Percentiles rank a stretch among this genome's conserved stretches.
phyloP scores from a whole-genome alignment of 1,140 invertebrate species.

The Cherax destructor region DNA sequence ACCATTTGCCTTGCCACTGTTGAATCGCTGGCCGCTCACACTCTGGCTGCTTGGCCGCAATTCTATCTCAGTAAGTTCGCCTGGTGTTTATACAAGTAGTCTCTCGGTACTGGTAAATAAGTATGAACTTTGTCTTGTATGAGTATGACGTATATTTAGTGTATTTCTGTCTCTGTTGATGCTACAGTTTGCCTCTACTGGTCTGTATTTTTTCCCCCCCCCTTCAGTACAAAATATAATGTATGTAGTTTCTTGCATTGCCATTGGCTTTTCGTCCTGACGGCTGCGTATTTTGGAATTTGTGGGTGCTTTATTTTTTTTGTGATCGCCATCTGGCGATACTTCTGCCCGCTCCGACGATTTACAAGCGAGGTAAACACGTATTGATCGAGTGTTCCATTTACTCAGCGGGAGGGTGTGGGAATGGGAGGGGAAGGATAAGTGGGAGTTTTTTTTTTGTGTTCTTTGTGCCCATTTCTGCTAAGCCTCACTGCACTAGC shows the following conservation, averaged over 20 bases:
- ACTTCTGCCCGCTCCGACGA: neutral
- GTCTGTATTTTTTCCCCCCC: too few relatives aligned
- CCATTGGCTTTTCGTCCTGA: too few relatives aligned
- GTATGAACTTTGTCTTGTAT: too few relatives aligned
- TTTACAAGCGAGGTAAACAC: neutral
- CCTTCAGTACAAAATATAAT: too few relatives aligned
- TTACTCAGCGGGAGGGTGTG: neutral
- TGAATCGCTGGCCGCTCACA: neutral
- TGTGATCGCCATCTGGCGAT: neutral
- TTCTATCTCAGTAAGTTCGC: neutral
- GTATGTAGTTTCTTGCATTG: too few relatives aligned
- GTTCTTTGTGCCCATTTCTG: neutral
- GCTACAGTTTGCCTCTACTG: too few relatives aligned
- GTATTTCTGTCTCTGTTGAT: too few relatives aligned
- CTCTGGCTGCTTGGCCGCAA: neutral
- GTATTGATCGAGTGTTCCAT: conserved; percentile 6
- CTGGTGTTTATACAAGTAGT: neutral
- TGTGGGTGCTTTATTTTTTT: neutral
- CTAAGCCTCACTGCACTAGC: too few relatives aligned
- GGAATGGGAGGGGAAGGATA: neutral
- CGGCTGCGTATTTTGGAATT: neutral
- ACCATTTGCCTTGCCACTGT: too few relatives aligned
- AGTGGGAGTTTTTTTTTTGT: neutral
- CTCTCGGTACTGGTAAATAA: neutral
- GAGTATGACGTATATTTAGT: too few relatives aligned